Evolutionary conservation across 2,888 invertebrate genomes (phyloP), one percentile per base, ranked within the genome.

Genomic region (Melinopterus prodromus): DNA sequence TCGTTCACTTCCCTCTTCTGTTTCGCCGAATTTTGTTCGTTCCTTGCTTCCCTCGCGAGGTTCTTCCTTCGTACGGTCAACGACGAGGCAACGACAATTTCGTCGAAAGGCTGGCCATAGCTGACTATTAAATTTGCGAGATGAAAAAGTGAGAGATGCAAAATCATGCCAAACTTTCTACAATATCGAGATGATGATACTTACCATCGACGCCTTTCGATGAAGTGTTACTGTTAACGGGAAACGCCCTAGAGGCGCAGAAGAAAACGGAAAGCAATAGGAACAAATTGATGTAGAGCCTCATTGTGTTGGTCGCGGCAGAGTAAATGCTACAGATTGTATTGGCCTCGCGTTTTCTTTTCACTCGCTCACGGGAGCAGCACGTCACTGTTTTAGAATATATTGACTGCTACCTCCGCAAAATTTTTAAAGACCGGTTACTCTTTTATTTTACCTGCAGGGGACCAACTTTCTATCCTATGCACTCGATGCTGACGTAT

Each of bases 41-140:
- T 77, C 26, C 80, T 80, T 37, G 77, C 79, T 77, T 79, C 79
- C 71, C 79, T 79, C 0, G 80, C 26, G 69, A 77, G 26, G 69
- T 79, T 79, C 82, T 90, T 91, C 15, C 89, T 88, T 79, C 88
- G 88, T 16, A 91, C 90, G 69, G 89, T 88, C 70, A 91, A 85
- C 53, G 89, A 89, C 1, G 91, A 90, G 83, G 90, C 90, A 2
- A 91, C 90, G 3, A 91, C 89, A n/a, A 91, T 90, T 86, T 91
- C 91, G 84, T 91, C 91, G 81, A 88, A 88, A 72, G 87, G 86
- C 77, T 84, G 85, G 6, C 87, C 87, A 81, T 87, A 86, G n/a
- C 85, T 87, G 76, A 87, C 88, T 88, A 80, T 53, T 53, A 53
- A 53, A 53, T 53, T 53, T 2, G 12, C 53, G 5, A 53, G 53